Base-by-base conservation (phyloP, 2,888 invertebrate genomes). In the Agrenia bidenticulata region DNA sequence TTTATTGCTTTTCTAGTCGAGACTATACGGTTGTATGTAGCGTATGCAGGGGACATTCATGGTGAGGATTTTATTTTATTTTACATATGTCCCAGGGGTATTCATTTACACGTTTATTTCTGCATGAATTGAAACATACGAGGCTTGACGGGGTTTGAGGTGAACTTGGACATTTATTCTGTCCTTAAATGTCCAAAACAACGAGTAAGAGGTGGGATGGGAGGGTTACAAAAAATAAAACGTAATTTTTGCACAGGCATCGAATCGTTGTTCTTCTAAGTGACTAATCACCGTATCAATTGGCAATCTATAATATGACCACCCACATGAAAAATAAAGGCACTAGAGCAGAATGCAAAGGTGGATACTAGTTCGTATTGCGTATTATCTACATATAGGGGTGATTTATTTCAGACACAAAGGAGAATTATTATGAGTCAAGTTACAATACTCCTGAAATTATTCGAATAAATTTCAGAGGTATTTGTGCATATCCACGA, bases 41-140 rank as follows among this genome's bases (percentile, higher is more conserved):
- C n/a, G n/a, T n/a, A n/a, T n/a, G n/a, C n/a, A n/a, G n/a, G n/a
- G n/a, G n/a, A n/a, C n/a, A n/a, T n/a, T n/a, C n/a, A 15, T 39
- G 15, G 7, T 39, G 39, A 11, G 39, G 39, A 15, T 15, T 39
- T 39, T 39, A 11, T 7, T 39, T 39, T 39, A 39, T 7, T 7
- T 11, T 11, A 13, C 54, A 54, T 21, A 54, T 21, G 54, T 54
- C 26, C n/a, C 26, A 24, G 17, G 49, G 19, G 39, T 45, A 45
- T 45, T 45, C 45, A 55, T 62, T 54, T 51, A 57, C 63, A 63
- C 56, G 21, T 51, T 50, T 63, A 63, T 63, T 63, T 63, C 63
- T 63, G 63, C 63, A 51, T 51, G 51, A 51, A 41, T 63, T 45
- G 45, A 45, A 45, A 50, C 42, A 51, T 50, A n/a, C 21, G 60